Percentiles rank a stretch among this genome's conserved stretches.
Conservation (phyloP, 2,888 invertebrate species). For the Stictocephala bisonia region DNA sequence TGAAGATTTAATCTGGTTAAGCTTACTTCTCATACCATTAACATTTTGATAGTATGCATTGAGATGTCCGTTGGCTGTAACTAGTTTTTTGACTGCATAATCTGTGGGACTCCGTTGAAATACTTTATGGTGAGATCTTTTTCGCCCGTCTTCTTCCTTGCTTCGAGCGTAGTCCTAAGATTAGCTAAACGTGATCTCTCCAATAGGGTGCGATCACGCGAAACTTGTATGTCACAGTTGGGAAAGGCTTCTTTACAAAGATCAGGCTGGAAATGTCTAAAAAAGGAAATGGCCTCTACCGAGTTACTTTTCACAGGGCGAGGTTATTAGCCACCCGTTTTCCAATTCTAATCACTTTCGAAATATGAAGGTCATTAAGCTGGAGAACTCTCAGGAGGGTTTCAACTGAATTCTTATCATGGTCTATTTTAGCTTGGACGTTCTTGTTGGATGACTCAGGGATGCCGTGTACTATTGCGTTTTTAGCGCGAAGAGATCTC, state of each 20-base stretch:
- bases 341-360: background rate
- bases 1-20: background rate
- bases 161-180: background rate
- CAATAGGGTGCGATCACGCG: background rate
- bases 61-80: constrained; percentile 15
- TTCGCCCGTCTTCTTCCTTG: constrained; percentile 3
- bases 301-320: constrained; percentile 2
- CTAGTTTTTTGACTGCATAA: constrained; percentile 18
- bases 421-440: background rate
- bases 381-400: background rate
- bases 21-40: background rate
- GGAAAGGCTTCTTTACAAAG: background rate
- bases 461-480: background rate
- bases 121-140: background rate
- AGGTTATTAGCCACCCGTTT: background rate
- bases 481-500: background rate
- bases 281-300: background rate
- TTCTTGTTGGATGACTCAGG: background rate
- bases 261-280: background rate
- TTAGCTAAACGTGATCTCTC: background rate
- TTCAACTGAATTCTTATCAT: background rate
- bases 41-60: constrained; percentile 3
- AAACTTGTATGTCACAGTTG: background rate
- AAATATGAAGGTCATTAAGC: background rate
- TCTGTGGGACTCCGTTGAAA: background rate